A percentile compares a stretch with the other conserved stretches of the same genome.
Conservation (phyloP, 2,888 invertebrate genomes). For the Parochlus steinenii region DNA sequence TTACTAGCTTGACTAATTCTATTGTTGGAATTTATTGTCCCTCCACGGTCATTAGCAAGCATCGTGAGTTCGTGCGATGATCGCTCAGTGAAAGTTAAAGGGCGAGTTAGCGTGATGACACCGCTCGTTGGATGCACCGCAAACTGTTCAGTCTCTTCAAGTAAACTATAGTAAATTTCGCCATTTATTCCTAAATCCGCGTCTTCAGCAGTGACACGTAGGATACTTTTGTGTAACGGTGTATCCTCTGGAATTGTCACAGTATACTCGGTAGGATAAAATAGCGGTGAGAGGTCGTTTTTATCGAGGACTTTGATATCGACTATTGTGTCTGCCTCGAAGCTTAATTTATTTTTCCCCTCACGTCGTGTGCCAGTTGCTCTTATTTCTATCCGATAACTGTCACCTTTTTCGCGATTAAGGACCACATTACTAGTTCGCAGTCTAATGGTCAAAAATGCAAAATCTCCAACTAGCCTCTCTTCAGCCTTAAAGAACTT, state of each 20-base stretch:
- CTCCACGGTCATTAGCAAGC: constrained; percentile 74
- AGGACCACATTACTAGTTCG: constrained; percentile 77
- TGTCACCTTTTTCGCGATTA: constrained; percentile 81
- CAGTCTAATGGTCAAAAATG: constrained; percentile 78
- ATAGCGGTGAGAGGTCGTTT: constrained; percentile 86
- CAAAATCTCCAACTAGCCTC: constrained; percentile 80
- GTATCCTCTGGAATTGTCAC: constrained; percentile 78
- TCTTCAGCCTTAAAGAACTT: constrained; percentile 89
- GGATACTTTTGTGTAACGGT: constrained; percentile 63
- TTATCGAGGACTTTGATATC: constrained; percentile 61
- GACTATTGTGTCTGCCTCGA: constrained; percentile 56
- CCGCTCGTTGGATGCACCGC: constrained; percentile 89
- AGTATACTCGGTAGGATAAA: constrained; percentile 78
- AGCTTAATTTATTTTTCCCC: constrained; percentile 38
- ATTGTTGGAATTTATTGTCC: constrained; percentile 33
- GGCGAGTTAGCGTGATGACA: constrained; percentile 64
- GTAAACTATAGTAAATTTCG: constrained; percentile 90
- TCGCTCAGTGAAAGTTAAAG: constrained; percentile 52
- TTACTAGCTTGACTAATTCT: constrained; percentile 43
- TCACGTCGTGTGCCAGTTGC: constrained; percentile 43
- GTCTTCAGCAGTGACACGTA: constrained; percentile 76
- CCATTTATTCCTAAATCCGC: constrained; percentile 93
- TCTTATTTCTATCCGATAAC: constrained; percentile 61
- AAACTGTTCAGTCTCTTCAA: constrained; percentile 66
- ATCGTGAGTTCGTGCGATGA: constrained; percentile 58